Evolutionary conservation across 2,113 vertebrate genomes (phyloP).

Genomic region (Phylloscopus trochilus): DNA sequence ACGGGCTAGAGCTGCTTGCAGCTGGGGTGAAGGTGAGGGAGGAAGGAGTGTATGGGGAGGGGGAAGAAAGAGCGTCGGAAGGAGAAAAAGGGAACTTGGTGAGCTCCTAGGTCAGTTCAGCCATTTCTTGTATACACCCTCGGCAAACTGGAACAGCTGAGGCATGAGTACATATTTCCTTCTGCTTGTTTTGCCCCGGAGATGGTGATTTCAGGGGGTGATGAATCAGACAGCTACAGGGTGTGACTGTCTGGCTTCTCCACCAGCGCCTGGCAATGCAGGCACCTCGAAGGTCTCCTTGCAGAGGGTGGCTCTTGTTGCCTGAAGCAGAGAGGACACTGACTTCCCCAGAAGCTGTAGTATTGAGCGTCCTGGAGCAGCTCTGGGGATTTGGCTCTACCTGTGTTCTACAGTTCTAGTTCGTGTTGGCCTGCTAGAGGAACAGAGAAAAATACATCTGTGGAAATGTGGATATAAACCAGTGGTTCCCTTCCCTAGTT

Average conservation of each 20-base stretch:
- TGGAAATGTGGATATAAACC: background rate
- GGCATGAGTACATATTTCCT: background rate
- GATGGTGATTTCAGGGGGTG: background rate
- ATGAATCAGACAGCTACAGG: background rate
- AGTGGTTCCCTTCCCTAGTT: background rate
- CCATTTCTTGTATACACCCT: background rate
- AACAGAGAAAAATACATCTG: background rate
- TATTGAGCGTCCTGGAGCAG: background rate
- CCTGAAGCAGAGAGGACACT: background rate
- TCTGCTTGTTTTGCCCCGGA: background rate
- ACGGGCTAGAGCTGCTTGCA: background rate
- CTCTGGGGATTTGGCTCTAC: background rate
- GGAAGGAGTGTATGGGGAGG: background rate
- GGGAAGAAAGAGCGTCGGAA: background rate
- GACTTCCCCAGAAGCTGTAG: background rate
- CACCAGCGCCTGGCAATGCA: background rate
- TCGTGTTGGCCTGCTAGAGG: background rate
- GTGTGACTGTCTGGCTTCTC: conserved; percentile 9
- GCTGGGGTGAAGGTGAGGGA: background rate
- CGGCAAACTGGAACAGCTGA: background rate
- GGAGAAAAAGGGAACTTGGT: background rate
- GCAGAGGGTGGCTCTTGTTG: background rate
- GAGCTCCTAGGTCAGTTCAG: background rate
- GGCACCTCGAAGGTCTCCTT: background rate
- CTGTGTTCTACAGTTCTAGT: background rate